These are phyloP conservation scores for Furnarius figulus DNA, from an alignment of 2,113 vertebrate genomes.

Conservation along the genomic window DNA sequence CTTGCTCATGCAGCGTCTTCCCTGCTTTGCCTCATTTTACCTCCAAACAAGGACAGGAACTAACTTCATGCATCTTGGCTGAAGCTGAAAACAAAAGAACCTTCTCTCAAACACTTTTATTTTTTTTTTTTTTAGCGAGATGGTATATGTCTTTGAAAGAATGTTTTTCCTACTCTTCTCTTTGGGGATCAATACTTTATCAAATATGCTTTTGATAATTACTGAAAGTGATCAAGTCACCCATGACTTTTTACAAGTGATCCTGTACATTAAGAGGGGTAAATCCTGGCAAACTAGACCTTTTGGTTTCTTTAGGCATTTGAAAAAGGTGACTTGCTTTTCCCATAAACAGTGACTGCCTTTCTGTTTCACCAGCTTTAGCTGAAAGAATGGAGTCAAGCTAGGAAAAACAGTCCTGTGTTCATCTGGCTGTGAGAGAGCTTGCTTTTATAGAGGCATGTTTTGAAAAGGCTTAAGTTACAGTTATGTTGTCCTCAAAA, in stretches of 20 bases:
- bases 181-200: not conserved
- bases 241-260: not conserved
- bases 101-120: not conserved
- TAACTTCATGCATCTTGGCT: not conserved
- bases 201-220: not conserved
- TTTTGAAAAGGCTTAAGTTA: slow-evolving; percentile 54
- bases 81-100: not conserved
- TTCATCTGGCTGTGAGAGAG: slow-evolving; percentile 2
- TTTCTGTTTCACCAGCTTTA: not conserved
- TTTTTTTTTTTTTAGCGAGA: not conserved
- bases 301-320: not conserved
- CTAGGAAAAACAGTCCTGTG: not conserved
- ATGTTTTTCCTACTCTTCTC: not conserved
- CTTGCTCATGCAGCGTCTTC: not conserved
- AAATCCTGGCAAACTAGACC: not conserved
- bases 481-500: slow-evolving; percentile 23
- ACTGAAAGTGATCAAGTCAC: not conserved
- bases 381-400: not conserved
- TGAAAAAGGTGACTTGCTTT: not conserved
- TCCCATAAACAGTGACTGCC: not conserved
- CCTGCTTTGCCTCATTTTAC: not conserved
- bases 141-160: not conserved
- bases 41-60: not conserved
- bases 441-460: slow-evolving; percentile 10
- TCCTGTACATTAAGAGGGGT: not conserved